Evolutionary conservation across 2,113 vertebrate species (phyloP), one percentile per base, ranked within the genome.

Genomic region (Onychostruthus taczanowskii): DNA sequence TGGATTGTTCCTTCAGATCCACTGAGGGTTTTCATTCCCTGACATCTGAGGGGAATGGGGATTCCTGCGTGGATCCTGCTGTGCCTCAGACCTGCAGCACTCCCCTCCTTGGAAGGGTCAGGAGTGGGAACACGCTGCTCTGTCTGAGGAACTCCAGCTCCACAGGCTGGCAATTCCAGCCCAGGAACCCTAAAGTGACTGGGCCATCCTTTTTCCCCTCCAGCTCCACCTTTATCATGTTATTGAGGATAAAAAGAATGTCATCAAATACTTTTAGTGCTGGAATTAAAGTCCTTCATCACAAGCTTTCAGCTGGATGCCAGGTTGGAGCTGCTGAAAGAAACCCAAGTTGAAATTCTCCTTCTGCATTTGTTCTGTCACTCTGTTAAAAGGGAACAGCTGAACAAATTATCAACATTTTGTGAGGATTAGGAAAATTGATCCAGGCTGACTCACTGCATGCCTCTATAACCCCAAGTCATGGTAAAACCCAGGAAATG

Each of bases 321-420:
- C 90, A 53, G 23, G 8, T 19, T 73, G 83, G 87, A 89, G 74
- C 76, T 63, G 64, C 50, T 91, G 79, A 8, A 46, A 75, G 73
- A 75, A 88, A 53, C 3, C 43, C 49, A 44, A 64, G 74, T 78
- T 46, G 18, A 80, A 91, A 78, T 61, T 64, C 68, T 72, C 47
- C 90, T 64, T 33, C 61, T 30, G 41, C 92, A 76, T 97, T 94
- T 96, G 94, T 93, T 97, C 94, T 90, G 93, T 94, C 82, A 84
- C 80, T 95, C 92, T 74, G 89, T 55, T 96, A 96, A 96, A 94
- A 94, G 91, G 95, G 96, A 97, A 97, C 96, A 97, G 96, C 96
- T 97, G 96, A 96, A 96, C 95, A 97, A 97, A 97, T 97, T 94
- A 96, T 93, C 95, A 96, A n/a, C 95, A 77, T 96, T 96, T 94